phyloP scores from a whole-genome alignment of 2,888 invertebrate species.

The Bimastos eiseni region DNA sequence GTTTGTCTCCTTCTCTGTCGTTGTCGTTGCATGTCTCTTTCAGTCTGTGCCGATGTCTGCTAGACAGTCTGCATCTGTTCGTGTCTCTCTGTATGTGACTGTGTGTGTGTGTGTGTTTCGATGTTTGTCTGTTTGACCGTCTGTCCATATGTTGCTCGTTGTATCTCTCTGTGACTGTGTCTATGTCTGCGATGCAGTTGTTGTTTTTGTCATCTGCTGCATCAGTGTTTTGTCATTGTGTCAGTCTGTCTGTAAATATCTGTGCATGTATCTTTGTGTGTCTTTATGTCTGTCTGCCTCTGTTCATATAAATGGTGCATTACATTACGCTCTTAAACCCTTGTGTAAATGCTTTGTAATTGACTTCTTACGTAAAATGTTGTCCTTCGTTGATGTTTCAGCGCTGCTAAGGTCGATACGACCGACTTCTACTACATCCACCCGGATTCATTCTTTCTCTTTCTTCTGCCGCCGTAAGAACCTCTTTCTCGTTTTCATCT shows the following conservation, averaged over 20 bases:
- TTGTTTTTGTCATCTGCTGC: no score
- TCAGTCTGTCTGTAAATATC: not conserved
- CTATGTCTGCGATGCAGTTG: no score
- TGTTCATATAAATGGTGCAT: not conserved
- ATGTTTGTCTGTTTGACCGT: not conserved
- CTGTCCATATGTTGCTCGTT: not conserved
- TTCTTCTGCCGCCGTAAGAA: constrained; percentile 66
- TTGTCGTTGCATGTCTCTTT: not conserved
- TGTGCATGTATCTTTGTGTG: not conserved
- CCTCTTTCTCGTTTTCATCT: not conserved
- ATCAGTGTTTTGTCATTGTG: no score
- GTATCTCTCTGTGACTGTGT: no score
- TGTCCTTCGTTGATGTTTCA: not conserved
- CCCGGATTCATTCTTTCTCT: constrained; percentile 65
- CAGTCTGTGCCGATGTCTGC: not conserved
- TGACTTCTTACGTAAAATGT: no score
- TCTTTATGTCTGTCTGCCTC: not conserved
- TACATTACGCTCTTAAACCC: no score
- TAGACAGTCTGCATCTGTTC: no score
- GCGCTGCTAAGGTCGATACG: constrained; percentile 39
- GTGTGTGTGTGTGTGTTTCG: not conserved
- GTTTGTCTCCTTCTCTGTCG: not conserved
- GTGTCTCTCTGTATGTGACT: not conserved
- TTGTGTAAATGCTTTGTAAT: no score
- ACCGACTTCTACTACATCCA: constrained; percentile 41